phyloP scores from a whole-genome alignment of 2,888 invertebrate genomes.

The Drosophila yooni region DNA sequence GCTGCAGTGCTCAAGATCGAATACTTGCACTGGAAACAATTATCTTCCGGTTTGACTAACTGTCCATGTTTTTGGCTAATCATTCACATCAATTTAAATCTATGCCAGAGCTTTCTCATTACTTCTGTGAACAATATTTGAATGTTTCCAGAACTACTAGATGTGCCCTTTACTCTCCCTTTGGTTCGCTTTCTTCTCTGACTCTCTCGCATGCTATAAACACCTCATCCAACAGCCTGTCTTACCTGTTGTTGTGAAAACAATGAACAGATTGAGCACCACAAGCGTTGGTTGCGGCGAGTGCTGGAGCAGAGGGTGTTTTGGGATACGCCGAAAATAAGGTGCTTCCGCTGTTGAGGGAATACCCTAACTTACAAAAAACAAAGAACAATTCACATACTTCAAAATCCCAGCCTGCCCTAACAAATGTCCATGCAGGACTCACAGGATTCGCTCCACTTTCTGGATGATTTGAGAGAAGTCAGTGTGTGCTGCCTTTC shows the following conservation, averaged over 20 bases:
- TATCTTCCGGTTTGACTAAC: background rate
- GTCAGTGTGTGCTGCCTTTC: constrained; percentile 28
- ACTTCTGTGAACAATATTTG: background rate
- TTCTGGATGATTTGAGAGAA: constrained; percentile 63
- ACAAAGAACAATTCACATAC: background rate
- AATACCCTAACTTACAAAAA: constrained; percentile 5
- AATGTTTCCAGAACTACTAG: constrained; percentile 5
- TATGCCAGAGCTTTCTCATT: too few relatives aligned
- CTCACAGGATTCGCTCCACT: constrained; percentile 38
- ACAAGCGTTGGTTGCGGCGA: constrained; percentile 17
- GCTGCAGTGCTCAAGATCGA: background rate
- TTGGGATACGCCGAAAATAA: constrained; percentile 57
- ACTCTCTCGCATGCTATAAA: background rate
- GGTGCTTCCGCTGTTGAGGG: constrained; percentile 59
- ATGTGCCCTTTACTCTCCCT: constrained; percentile 1
- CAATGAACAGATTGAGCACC: constrained; percentile 70
- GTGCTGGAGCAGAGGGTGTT: constrained; percentile 1
- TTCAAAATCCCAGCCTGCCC: background rate
- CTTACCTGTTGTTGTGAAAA: constrained; percentile 66
- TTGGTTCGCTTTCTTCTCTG: constrained; percentile 5
- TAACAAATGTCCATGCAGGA: constrained; percentile 19
- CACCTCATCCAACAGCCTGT: constrained; percentile 39
- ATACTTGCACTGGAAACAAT: background rate
- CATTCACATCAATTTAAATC: rapidly evolving
- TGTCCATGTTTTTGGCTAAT: background rate